Base-by-base conservation (phyloP, 2,888 invertebrate species). In the Eupithecia exiguata region DNA sequence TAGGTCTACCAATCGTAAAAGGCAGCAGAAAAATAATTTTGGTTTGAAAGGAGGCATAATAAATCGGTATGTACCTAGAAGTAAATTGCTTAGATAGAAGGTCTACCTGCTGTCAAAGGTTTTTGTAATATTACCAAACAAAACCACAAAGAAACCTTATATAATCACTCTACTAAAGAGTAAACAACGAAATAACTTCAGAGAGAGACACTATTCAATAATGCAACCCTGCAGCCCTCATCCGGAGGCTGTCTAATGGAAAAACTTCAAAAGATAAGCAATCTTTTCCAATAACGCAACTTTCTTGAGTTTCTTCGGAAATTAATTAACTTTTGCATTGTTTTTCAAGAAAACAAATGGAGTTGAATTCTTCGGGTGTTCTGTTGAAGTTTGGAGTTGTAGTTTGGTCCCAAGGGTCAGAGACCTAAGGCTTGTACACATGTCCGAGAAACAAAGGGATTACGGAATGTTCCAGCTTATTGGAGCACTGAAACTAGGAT, bases 271-370 rank as follows among this genome's bases (percentile, higher is more conserved):
- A 68, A 74, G 71, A 74, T 73, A 71, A 66, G 38, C 63, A 72
- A 76, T 73, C 68, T 73, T 77, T 75, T 76, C 75, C 76, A 75
- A 71, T 77, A 75, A 73, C 67, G 73, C 71, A 77, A 79, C 68
- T 78, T 78, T 77, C 68, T 74, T 63, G 68, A 62, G 69, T 62
- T 75, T 68, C 62, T 61, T 76, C 71, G 69, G 76, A 77, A 77
- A 78, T 80, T 77, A 79, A 78, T 78, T 78, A 75, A 74, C 72
- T 74, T 78, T 75, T 63, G 74, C 74, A 75, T 74, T 79, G 75
- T 78, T 78, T 75, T 74, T 74, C 75, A 68, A 71, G 71, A 73
- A 73, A 73, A 75, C 65, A 72, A 72, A 78, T 76, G 66, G 71
- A 67, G 75, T 76, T 30, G 65, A 46, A 65, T 72, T 73, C 68